phyloP scores from a whole-genome alignment of 2,888 invertebrate species.

The Tenthredo mesomela region DNA sequence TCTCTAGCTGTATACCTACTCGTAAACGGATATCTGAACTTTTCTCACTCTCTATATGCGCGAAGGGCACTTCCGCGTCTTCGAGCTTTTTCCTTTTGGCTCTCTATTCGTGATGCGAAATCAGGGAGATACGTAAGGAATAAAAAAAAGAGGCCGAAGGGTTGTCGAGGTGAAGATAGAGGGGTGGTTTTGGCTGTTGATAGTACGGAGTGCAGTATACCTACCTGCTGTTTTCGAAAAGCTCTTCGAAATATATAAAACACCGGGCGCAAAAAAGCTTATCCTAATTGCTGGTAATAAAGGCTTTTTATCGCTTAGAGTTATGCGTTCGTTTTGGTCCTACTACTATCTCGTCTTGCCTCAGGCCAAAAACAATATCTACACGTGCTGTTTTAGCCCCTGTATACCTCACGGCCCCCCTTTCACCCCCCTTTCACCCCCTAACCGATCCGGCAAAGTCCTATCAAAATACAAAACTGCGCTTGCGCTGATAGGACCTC shows the following conservation, averaged over 20 bases:
- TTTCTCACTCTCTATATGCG: not conserved
- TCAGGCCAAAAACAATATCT: constrained; percentile 58
- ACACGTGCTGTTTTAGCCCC: constrained; percentile 27
- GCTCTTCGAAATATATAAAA: constrained; percentile 17
- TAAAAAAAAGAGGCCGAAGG: not conserved
- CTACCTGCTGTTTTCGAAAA: not conserved
- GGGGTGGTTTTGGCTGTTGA: not conserved
- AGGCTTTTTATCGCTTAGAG: constrained; percentile 46
- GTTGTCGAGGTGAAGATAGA: not conserved
- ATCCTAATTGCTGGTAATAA: constrained; percentile 51
- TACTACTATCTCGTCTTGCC: constrained; percentile 51
- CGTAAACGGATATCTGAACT: constrained; percentile 28
- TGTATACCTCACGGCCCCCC: constrained; percentile 5
- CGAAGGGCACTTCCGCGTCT: not conserved
- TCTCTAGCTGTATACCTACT: constrained; percentile 5
- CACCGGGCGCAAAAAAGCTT: constrained; percentile 15
- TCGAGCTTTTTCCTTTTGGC: not conserved
- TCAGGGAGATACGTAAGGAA: not conserved
- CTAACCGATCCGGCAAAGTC: not conserved
- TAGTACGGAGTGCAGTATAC: not conserved
- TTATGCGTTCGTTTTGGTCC: constrained; percentile 36
- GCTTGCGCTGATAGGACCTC: not conserved
- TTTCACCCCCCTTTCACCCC: not conserved
- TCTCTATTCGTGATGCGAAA: not conserved
- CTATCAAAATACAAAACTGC: constrained; percentile 20